Evolutionary conservation across 2,113 vertebrate species (phyloP), one percentile per base, ranked within the genome.

Genomic region (Megatriorchis doriae): DNA sequence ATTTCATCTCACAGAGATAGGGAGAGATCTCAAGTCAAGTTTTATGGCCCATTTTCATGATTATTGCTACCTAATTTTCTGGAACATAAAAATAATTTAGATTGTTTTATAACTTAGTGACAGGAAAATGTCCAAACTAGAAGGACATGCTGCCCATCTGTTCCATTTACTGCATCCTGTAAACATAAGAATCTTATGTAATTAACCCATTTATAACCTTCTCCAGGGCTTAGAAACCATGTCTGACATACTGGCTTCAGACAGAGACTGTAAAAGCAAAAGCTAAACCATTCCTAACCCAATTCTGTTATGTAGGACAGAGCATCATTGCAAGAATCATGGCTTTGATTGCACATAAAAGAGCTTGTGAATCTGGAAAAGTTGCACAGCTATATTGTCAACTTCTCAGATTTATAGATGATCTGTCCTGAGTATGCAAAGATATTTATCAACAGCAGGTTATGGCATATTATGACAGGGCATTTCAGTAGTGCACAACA

Each of bases 61-160:
- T 96, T 93, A 96, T 96, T 93, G 84, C 94, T 91, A 88, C 81
- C 95, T 91, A 83, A 94, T 96, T 96, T 97, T 95, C 94, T 94
- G 91, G 71, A 90, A 87, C 95, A 89, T 96, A 94, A 97, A 96
- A 97, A 89, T 80, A 93, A 95, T 95, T 86, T 13, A 13, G 89
- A 81, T 94, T 94, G 89, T 50, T 97, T 96, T 96, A 95, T 91
- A 94, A 94, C 83, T 86, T 91, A 89, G 92, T 83, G 81, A 93
- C 92, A 94, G 88, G 78, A 80, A 92, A 75, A 94, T 66, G 80
- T 88, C 97, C 93, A 47, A 90, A 47, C 53, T 87, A 81, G 84
- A 73, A 93, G 95, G 95, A 91, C 91, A 56, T 16, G 11, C 34
- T 88, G 67, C 84, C 96, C 89, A 91, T 96, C 97, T 95, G 96